Conservation (phyloP, 2,797 vertebrate genomes). For the Alectoris magna region DNA sequence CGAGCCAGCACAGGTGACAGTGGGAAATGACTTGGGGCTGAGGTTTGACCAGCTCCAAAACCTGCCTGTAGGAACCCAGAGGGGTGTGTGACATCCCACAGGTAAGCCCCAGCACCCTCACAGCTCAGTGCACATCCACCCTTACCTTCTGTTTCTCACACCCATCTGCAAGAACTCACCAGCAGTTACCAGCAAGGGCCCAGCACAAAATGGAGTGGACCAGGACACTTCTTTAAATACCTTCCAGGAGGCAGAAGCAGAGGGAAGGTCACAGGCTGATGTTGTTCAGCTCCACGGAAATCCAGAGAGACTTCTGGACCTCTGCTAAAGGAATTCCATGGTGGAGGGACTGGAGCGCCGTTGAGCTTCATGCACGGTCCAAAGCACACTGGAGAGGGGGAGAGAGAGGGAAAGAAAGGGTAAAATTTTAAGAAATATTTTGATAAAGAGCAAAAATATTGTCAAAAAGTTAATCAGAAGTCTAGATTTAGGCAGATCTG, state of each 20-base stretch:
- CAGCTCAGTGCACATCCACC: not conserved
- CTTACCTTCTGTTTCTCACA: not conserved
- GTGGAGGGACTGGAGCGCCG: rapidly evolving
- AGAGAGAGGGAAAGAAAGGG: not conserved
- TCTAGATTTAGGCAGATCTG: conserved; percentile 4
- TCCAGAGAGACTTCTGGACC: not conserved
- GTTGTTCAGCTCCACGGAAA: not conserved
- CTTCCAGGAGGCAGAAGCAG: not conserved
- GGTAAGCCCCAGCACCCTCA: rapidly evolving
- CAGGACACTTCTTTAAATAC: not conserved
- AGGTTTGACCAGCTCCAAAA: not conserved
- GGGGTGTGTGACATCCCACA: not conserved
- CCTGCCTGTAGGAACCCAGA: not conserved
- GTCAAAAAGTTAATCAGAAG: not conserved
- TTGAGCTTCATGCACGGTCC: not conserved
- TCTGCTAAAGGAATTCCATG: not conserved
- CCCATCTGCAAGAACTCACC: rapidly evolving
- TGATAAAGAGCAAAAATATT: not conserved
- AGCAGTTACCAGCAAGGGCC: not conserved
- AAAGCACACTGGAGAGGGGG: not conserved
- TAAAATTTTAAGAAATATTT: not conserved
- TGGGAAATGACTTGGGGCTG: not conserved
- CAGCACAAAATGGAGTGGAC: rapidly evolving
- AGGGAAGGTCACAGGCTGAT: not conserved
- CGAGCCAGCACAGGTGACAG: not conserved